A percentile compares a stretch with the other conserved stretches of the same genome.
These are phyloP conservation scores for Corvus moneduloides DNA, from an alignment of 2,113 vertebrate species.

Conservation along the genomic window DNA sequence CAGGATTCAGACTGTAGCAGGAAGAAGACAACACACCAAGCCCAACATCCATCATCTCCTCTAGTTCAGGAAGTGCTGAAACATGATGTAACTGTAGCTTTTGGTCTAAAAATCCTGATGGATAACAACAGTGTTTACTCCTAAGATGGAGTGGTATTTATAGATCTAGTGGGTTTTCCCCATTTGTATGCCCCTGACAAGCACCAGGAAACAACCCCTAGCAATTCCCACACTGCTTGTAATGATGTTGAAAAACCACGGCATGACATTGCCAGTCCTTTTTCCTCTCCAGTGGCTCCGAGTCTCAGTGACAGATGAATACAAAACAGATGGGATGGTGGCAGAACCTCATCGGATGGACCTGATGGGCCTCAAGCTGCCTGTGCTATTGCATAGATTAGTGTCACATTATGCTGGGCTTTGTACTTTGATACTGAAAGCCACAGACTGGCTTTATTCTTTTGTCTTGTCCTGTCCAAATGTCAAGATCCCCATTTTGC, in stretches of 20 bases:
- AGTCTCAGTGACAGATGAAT: constrained; percentile 14
- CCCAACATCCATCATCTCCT: accelerated
- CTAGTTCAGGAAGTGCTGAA: not conserved
- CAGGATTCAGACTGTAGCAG: not conserved
- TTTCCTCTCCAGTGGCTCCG: not conserved
- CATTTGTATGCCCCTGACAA: not conserved
- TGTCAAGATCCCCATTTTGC: not conserved
- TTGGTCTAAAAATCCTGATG: not conserved
- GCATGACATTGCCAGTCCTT: not conserved
- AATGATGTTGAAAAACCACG: not conserved
- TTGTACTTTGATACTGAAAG: not conserved
- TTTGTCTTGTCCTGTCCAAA: not conserved
- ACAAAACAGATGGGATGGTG: not conserved
- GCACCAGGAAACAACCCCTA: not conserved
- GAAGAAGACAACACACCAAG: accelerated
- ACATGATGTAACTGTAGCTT: accelerated
- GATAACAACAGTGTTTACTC: not conserved
- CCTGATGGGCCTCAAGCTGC: not conserved
- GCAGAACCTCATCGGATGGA: constrained; percentile 6
- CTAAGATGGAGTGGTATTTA: not conserved
- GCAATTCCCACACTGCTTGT: not conserved
- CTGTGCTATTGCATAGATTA: not conserved
- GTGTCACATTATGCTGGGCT: not conserved
- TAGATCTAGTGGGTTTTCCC: not conserved
- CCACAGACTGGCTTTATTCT: not conserved